Evolutionary conservation across 1,140 invertebrate species (phyloP).

Genomic region (Apocrypta bakeri): DNA sequence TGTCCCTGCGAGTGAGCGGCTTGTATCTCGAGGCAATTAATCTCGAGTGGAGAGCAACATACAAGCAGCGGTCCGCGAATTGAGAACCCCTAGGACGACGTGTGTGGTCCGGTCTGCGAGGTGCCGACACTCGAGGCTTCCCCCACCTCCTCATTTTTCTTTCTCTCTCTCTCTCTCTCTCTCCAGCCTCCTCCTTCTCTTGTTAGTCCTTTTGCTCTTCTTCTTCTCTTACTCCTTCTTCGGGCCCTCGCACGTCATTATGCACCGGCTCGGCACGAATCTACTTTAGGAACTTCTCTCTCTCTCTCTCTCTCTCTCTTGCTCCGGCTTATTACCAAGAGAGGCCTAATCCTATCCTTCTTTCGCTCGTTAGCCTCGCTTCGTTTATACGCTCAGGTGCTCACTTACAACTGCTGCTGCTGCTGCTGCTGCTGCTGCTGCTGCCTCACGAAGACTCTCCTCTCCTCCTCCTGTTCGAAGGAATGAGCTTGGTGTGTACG

Average conservation of each 20-base stretch:
- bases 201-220: slow-evolving; percentile 29
- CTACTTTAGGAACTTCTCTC: slow-evolving; percentile 67
- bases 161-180: slow-evolving; percentile 19
- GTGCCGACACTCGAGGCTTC: slow-evolving; percentile 74
- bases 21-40: slow-evolving; percentile 42
- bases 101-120: slow-evolving; percentile 73
- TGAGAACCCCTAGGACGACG: slow-evolving; percentile 72
- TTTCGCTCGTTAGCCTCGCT: slow-evolving; percentile 66
- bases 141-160: slow-evolving; percentile 57
- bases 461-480: background rate
- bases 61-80: slow-evolving; percentile 50
- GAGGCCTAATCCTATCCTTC: slow-evolving; percentile 67
- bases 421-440: slow-evolving; percentile 32
- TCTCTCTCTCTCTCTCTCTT: slow-evolving; percentile 57
- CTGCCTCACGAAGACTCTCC: slow-evolving; percentile 26
- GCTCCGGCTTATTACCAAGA: slow-evolving; percentile 66
- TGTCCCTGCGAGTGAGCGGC: no score
- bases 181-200: slow-evolving; percentile 48
- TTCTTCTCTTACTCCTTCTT: slow-evolving; percentile 51
- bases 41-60: slow-evolving; percentile 12
- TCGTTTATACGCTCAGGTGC: slow-evolving; percentile 68
- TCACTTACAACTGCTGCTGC: slow-evolving; percentile 59
- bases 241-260: slow-evolving; percentile 66
- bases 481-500: background rate
- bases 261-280: slow-evolving; percentile 70